phyloP scores from a whole-genome alignment of 2,797 vertebrate species.

The Tadarida brasiliensis region DNA sequence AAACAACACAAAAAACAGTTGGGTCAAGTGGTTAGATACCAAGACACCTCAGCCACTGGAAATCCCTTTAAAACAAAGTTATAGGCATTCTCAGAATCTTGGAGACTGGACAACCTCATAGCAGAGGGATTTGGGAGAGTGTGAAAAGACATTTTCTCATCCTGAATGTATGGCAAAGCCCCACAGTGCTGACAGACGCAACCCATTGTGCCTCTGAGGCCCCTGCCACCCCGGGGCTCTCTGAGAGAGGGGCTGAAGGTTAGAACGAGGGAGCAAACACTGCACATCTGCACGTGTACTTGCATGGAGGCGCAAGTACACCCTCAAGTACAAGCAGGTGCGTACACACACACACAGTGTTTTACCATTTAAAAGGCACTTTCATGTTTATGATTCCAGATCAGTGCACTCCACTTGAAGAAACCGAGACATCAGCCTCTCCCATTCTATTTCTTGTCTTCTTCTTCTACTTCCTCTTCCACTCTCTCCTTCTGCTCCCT shows the following conservation, averaged over 20 bases:
- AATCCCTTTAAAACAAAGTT: not conserved
- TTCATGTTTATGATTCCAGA: not conserved
- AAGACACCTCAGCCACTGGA: not conserved
- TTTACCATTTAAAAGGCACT: too few relatives aligned
- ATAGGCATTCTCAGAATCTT: not conserved
- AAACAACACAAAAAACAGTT: too few relatives aligned
- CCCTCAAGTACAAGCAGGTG: too few relatives aligned
- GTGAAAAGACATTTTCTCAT: not conserved
- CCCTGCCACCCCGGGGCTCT: not conserved
- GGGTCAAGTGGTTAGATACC: not conserved
- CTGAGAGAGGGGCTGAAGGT: not conserved
- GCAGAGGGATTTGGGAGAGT: not conserved
- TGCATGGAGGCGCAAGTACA: not conserved
- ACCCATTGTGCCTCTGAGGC: fast-evolving
- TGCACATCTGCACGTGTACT: fast-evolving
- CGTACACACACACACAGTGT: not conserved
- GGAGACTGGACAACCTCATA: not conserved
- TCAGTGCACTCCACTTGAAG: not conserved
- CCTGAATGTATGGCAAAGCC: not conserved
- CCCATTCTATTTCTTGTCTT: not conserved
- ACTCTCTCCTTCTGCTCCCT: not conserved
- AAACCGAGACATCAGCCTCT: not conserved
- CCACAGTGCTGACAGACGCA: not conserved
- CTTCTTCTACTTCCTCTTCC: not conserved
- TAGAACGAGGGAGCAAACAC: not conserved